Base-by-base conservation (phyloP, 2,888 invertebrate genomes). In the Conomelus anceps region DNA sequence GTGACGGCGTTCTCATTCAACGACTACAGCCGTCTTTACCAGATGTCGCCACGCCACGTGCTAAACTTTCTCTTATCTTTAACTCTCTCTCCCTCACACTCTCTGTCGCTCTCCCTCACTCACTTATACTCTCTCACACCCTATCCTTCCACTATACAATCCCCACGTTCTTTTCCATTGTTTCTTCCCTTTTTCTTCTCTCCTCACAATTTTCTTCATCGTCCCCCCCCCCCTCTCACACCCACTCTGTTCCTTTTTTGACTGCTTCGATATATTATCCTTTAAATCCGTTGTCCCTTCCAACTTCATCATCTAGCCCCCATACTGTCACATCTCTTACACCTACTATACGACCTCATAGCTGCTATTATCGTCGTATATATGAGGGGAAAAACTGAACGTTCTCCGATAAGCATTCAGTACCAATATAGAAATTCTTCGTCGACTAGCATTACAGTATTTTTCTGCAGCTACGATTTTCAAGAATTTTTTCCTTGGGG, bases 211-310 rank as follows among this genome's bases (percentile, higher is more conserved):
- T 1, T 85, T 85, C 22, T 85, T 85, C 23, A 0, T 11, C 23
- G 9, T 89, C 88, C 22, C 89, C 86, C 24, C 84, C 26, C 88
- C 63, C n/a, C 20, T 88, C 23, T 29, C 26, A 84, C 29, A 85
- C 34, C n/a, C 89, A 29, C 88, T n/a, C 24, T 22, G 84, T 23
- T 29, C 24, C 86, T 23, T 23, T 29, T 22, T 87, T 87, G 63
- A n/a, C 63, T 63, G n/a, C 63, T 63, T 63, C 63, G n/a, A n/a
- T n/a, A n/a, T n/a, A n/a, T 29, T 41, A 29, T 90, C 91, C 91
- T 89, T 84, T 87, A 41, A n/a, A 86, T 88, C 41, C 89, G 23
- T 88, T 85, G 22, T 88, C 89, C 89, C 20, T 86, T 88, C 85
- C 84, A 85, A 22, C 87, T 63, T 63, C 63, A 63, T 63, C 63